Base-by-base conservation (phyloP, 2,113 vertebrate genomes). In the Lophius piscatorius region DNA sequence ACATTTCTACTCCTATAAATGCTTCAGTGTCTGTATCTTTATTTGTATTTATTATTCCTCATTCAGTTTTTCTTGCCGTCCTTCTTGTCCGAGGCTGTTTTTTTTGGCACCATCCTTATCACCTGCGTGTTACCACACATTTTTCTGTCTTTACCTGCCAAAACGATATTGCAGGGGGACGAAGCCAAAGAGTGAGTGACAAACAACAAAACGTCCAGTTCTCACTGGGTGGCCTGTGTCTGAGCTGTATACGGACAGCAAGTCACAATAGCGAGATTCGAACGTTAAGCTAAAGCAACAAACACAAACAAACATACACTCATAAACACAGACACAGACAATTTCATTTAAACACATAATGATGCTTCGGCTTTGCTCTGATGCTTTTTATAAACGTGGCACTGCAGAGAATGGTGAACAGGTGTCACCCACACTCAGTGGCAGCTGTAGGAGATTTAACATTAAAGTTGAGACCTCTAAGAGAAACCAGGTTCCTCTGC, bases 321-420 rank as follows among this genome's bases (percentile, higher is more conserved):
- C 33, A 35, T 35, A 18, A 21, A 31, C 17, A 47, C 10, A 26
- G 11, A 2, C 9, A n/a, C 44, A 41, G 13, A 52, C 31, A 52
- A 59, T 20, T 24, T 77, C n/a, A n/a, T n/a, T n/a, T n/a, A n/a
- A n/a, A n/a, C n/a, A n/a, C n/a, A n/a, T n/a, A n/a, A 75, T 42
- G 67, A 47, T 55, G 23, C 33, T 66, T 61, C 56, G 63, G 75
- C 74, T 87, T 50, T 57, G 42, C 59, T 44, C 58, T 69, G 33
- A 70, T 55, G 64, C 58, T 65, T 81, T 78, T 83, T 76, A 78
- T 74, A 74, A 79, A 82, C 50, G 57, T 50, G 42, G 68, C 80
- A 70, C 77, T 73, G 65, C 55, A 76, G 38, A 81, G 56, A 63
- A 56, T 52, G 61, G 62, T 23, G 62, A 85, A 77, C 76, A 81